These are phyloP conservation scores for Enhydra lutris DNA, from an alignment of 2,113 vertebrate genomes.

Conservation along the genomic window DNA sequence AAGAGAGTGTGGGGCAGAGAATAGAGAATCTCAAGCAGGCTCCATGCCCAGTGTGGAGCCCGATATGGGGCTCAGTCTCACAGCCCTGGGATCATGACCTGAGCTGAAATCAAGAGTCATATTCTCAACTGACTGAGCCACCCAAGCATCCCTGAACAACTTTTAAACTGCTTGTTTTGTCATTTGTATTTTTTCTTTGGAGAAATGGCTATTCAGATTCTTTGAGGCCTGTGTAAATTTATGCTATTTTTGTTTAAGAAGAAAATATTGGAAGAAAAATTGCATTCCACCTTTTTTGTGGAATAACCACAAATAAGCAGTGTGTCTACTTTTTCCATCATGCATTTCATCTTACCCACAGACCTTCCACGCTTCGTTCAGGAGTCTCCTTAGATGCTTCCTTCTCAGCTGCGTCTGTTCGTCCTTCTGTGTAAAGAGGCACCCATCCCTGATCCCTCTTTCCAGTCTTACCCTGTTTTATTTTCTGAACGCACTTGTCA, in stretches of 20 bases:
- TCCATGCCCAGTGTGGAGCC: background rate
- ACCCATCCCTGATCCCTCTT: accelerated
- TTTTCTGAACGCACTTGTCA: background rate
- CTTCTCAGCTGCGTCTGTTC: background rate
- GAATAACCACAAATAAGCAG: background rate
- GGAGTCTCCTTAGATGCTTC: background rate
- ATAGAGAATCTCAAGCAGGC: background rate
- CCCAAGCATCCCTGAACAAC: background rate
- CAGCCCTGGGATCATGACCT: background rate
- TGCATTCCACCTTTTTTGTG: background rate
- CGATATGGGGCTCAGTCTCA: background rate
- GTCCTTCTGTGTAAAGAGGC: background rate
- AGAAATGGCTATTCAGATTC: background rate
- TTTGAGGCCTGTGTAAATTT: background rate
- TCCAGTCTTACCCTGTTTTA: background rate
- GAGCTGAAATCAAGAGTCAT: background rate
- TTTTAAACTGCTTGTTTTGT: background rate
- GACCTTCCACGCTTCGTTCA: background rate
- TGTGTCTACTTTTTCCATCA: background rate
- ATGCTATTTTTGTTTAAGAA: background rate
- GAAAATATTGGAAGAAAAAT: background rate
- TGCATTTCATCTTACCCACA: background rate
- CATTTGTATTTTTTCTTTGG: background rate
- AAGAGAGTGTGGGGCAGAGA: background rate
- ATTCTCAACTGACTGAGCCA: background rate